These are phyloP conservation scores for Drosophila ficusphila DNA, from an alignment of 1,140 invertebrate genomes.

Conservation along the genomic window DNA sequence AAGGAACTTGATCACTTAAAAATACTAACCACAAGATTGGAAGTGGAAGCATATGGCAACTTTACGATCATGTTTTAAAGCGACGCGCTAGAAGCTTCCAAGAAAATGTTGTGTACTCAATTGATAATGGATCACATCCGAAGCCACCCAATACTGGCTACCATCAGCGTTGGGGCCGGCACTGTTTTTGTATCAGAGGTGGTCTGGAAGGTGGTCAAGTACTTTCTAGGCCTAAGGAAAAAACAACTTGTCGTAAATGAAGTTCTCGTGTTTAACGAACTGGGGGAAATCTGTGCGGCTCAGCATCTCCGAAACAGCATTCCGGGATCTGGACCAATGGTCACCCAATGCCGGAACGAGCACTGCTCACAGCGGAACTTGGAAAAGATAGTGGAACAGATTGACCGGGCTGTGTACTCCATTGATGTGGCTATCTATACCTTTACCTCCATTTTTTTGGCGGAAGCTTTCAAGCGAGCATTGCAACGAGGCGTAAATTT, in stretches of 20 bases:
- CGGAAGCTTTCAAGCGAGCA: conserved; percentile 38
- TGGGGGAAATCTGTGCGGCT: not conserved
- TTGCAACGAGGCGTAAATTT: conserved; percentile 49
- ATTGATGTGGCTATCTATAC: conserved; percentile 75
- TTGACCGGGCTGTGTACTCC: conserved; percentile 58
- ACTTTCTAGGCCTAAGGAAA: not conserved
- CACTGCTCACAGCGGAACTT: conserved; percentile 36
- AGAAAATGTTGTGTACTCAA: not conserved
- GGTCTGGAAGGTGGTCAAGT: not conserved
- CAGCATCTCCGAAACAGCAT: not conserved
- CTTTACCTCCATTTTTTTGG: conserved; percentile 28
- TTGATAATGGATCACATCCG: conserved; percentile 9
- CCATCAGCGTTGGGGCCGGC: not conserved
- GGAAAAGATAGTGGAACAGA: conserved; percentile 25
- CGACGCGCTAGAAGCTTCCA: not conserved
- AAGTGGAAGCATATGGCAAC: not conserved
- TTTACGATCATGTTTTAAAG: not conserved
- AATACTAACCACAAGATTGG: not conserved
- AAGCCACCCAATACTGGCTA: not conserved
- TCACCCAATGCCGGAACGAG: conserved; percentile 20
- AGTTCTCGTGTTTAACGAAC: conserved; percentile 58
- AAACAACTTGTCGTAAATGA: conserved; percentile 5
- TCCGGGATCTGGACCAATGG: too few relatives aligned
- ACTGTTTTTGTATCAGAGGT: not conserved
- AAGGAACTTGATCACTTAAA: too few relatives aligned